Evolutionary conservation across 2,888 invertebrate species (phyloP).

Genomic region (Odontocolon sp.): DNA sequence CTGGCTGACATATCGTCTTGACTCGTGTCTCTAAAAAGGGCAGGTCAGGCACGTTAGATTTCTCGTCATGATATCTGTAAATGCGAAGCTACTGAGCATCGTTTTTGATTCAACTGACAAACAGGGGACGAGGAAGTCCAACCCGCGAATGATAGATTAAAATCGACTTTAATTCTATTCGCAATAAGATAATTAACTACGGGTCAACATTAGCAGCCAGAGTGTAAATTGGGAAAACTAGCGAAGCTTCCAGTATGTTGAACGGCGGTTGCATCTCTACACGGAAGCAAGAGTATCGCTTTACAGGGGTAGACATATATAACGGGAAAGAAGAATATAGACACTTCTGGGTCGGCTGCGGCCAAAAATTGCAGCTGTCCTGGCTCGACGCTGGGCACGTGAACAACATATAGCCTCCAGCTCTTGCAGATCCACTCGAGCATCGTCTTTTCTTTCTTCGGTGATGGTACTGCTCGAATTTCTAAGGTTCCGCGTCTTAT

Average conservation of each 20-base stretch:
- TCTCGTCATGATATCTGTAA: slow-evolving; percentile 39
- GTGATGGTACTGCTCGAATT: slow-evolving; percentile 52
- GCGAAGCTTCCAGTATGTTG: too few relatives aligned
- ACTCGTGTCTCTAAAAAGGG: slow-evolving; percentile 39
- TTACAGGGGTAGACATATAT: slow-evolving; percentile 48
- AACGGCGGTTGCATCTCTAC: slow-evolving; percentile 19
- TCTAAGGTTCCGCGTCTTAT: slow-evolving; percentile 45
- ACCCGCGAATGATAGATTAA: neutral
- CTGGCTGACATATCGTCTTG: slow-evolving; percentile 42
- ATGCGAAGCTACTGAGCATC: neutral
- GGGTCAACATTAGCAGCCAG: too few relatives aligned
- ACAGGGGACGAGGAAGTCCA: slow-evolving; percentile 56
- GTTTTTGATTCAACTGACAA: slow-evolving; percentile 31
- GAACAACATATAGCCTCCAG: slow-evolving; percentile 5
- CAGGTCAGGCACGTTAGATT: slow-evolving; percentile 40
- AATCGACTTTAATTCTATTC: too few relatives aligned
- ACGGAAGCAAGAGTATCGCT: slow-evolving; percentile 55
- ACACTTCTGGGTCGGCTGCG: slow-evolving; percentile 7
- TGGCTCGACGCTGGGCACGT: slow-evolving; percentile 2
- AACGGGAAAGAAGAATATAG: slow-evolving; percentile 41
- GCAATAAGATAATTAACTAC: too few relatives aligned
- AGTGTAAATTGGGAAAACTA: too few relatives aligned
- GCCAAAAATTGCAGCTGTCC: slow-evolving; percentile 15
- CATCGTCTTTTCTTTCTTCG: slow-evolving; percentile 46
- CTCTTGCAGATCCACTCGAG: slow-evolving; percentile 34